Evolutionary conservation across 1,140 invertebrate genomes (phyloP).

Genomic region (Nephotettix cincticeps): DNA sequence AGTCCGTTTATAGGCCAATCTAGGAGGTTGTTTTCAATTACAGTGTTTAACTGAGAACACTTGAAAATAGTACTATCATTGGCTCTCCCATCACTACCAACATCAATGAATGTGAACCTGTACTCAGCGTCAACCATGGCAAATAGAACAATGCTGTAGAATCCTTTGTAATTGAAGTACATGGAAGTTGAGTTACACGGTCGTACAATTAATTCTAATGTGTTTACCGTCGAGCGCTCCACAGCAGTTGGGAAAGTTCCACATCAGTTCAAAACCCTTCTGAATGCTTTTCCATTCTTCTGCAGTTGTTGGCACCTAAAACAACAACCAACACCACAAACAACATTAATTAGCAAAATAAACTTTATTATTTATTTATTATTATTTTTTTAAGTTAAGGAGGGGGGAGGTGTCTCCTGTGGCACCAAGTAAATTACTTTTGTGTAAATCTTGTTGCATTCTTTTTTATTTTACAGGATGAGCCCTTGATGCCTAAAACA

Average conservation of each 20-base stretch:
- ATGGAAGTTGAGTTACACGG: constrained; percentile 44
- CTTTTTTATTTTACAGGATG: background rate
- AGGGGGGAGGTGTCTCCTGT: too few relatives aligned
- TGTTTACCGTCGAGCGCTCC: constrained; percentile 49
- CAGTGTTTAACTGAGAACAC: background rate
- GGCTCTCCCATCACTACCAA: constrained; percentile 43
- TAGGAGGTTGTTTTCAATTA: constrained; percentile 1
- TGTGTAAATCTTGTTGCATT: constrained; percentile 1
- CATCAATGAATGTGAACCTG: constrained; percentile 46
- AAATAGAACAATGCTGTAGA: constrained; percentile 50
- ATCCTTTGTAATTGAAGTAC: constrained; percentile 51
- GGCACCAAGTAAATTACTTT: too few relatives aligned
- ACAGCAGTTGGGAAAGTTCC: constrained; percentile 42
- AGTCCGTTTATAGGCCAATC: constrained; percentile 14
- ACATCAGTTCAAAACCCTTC: constrained; percentile 28
- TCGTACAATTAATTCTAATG: constrained; percentile 41
- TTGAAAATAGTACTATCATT: constrained; percentile 38
- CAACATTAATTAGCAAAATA: too few relatives aligned
- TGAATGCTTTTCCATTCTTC: constrained; percentile 36
- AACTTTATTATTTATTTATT: background rate
- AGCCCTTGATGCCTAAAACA: background rate
- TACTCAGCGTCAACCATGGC: constrained; percentile 52
- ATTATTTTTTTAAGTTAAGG: background rate
- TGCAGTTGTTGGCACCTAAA: constrained; percentile 27
- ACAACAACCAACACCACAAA: too few relatives aligned